Percentiles rank a stretch among this genome's conserved stretches.
phyloP scores from a whole-genome alignment of 2,113 vertebrate species.

The Oophaga pumilio region DNA sequence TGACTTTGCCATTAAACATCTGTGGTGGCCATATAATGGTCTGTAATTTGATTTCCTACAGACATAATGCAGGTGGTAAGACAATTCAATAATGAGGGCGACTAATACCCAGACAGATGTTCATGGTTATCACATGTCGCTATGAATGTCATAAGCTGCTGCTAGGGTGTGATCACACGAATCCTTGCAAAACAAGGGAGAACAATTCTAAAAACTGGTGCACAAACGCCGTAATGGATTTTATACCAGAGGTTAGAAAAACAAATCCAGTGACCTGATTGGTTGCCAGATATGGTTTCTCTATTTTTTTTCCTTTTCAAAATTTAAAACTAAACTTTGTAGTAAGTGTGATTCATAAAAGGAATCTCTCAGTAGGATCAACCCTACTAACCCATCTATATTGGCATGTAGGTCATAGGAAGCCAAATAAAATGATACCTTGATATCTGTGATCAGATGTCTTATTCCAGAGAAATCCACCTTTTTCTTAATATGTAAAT shows the following conservation, averaged over 20 bases:
- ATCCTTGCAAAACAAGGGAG: too few relatives aligned
- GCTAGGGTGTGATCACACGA: not conserved
- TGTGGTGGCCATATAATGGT: not conserved
- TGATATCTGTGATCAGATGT: too few relatives aligned
- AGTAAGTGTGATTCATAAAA: too few relatives aligned
- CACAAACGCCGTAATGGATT: not conserved
- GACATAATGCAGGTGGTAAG: not conserved
- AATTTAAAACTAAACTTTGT: not conserved
- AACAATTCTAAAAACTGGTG: not conserved
- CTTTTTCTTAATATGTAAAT: too few relatives aligned
- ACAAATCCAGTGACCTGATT: not conserved
- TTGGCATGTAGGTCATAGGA: too few relatives aligned
- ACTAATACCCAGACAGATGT: slow-evolving; percentile 1
- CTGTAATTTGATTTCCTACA: slow-evolving; percentile 1
- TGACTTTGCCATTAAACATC: not conserved
- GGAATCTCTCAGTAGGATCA: too few relatives aligned
- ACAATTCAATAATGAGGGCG: not conserved
- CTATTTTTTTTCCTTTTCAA: too few relatives aligned
- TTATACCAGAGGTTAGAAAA: not conserved
- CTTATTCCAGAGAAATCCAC: too few relatives aligned
- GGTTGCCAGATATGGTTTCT: too few relatives aligned
- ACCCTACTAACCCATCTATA: too few relatives aligned
- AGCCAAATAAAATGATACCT: too few relatives aligned
- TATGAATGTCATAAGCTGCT: not conserved
- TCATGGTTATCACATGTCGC: slow-evolving; percentile 8